These are phyloP conservation scores for Microplitis deprimator DNA, from an alignment of 2,888 invertebrate species.

Conservation along the genomic window DNA sequence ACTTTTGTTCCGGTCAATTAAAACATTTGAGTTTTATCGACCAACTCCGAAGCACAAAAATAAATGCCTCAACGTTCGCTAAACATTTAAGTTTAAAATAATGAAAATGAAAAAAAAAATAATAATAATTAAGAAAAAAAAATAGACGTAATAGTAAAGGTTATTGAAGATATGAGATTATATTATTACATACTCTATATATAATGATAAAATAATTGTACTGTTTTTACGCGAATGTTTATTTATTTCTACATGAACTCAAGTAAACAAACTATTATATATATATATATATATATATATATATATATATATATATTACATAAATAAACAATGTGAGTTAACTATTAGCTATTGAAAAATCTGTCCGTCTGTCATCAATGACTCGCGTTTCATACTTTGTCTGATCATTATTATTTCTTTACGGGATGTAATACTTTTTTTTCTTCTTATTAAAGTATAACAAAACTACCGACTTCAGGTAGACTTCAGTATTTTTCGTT, in stretches of 20 bases:
- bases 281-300: no score
- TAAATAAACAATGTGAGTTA: no score
- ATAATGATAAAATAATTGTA: background rate
- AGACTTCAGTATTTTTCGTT: conserved; percentile 31
- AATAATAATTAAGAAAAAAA: no score
- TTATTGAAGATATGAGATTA: background rate
- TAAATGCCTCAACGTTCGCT: background rate
- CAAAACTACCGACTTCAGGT: conserved; percentile 4
- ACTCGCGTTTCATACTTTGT: no score
- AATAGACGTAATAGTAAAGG: background rate
- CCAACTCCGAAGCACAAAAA: background rate
- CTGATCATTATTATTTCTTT: background rate
- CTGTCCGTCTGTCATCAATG: no score
- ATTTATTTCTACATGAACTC: background rate
- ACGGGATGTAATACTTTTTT: background rate
- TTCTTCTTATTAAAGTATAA: background rate
- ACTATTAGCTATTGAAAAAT: no score
- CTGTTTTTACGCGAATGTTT: background rate
- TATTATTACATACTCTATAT: background rate
- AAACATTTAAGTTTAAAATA: background rate
- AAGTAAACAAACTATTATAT: background rate
- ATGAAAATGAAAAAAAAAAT: background rate
- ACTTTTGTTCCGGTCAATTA: background rate
- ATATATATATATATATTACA: background rate
- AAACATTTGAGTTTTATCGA: background rate